These are phyloP conservation scores for Silurus lanzhouensis DNA, from an alignment of 2,797 vertebrate genomes.

Conservation along the genomic window DNA sequence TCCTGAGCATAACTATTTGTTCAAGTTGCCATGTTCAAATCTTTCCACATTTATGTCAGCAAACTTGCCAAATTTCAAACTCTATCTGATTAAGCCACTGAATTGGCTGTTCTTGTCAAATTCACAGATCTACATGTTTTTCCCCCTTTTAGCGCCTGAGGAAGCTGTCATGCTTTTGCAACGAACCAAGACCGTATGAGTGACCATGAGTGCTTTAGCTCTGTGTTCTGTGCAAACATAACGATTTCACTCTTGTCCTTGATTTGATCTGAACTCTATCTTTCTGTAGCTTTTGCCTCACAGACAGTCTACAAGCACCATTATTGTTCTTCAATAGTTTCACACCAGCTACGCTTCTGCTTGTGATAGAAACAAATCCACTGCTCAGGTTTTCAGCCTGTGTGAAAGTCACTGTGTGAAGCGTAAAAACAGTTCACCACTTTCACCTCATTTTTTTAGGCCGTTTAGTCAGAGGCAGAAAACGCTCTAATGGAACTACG, in stretches of 20 bases:
- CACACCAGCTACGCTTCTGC: background rate
- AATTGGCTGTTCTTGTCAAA: background rate
- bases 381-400: background rate
- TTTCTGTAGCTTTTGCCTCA: background rate
- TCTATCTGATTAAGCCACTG: background rate
- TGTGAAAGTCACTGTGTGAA: conserved; percentile 31
- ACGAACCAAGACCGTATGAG: background rate
- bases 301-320: too few relatives aligned
- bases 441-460: background rate
- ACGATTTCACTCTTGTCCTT: background rate
- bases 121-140: background rate
- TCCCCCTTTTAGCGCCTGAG: background rate
- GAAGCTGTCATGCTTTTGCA: conserved; percentile 3
- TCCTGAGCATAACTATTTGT: background rate
- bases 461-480: conserved; percentile 14
- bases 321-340: too few relatives aligned
- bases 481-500: conserved; percentile 28
- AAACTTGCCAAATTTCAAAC: background rate
- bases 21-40: background rate
- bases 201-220: background rate
- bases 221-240: too few relatives aligned
- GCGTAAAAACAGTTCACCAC: conserved; percentile 12
- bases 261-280: background rate
- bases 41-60: background rate
- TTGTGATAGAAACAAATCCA: conserved; percentile 12